These are phyloP conservation scores for Alligator mississippiensis DNA, from an alignment of 2,113 vertebrate species.

Conservation along the genomic window DNA sequence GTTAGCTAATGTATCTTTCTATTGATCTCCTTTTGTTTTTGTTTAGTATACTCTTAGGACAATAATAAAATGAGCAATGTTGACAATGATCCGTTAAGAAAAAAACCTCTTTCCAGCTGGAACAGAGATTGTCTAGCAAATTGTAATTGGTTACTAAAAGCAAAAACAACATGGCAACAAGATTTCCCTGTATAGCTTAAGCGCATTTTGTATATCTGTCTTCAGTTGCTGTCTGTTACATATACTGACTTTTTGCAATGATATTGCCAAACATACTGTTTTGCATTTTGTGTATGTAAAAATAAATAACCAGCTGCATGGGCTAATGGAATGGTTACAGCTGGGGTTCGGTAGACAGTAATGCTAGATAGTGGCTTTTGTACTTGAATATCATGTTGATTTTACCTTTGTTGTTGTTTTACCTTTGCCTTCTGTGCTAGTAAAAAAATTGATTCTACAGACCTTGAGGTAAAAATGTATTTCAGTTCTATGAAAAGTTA, in stretches of 20 bases:
- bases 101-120: background rate
- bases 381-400: slow-evolving; percentile 19
- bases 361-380: slow-evolving; percentile 62
- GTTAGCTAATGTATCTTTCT: slow-evolving; percentile 59
- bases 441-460: background rate
- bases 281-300: background rate
- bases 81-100: background rate
- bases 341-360: slow-evolving; percentile 55
- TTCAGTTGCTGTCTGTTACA: slow-evolving; percentile 5
- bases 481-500: slow-evolving; percentile 18
- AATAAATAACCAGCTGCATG: slow-evolving; percentile 42
- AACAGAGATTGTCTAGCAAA: slow-evolving; percentile 8
- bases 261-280: slow-evolving; percentile 13
- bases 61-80: slow-evolving; percentile 37
- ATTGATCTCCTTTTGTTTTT: slow-evolving; percentile 42
- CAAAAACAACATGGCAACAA: background rate
- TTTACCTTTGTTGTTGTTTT: slow-evolving; percentile 40
- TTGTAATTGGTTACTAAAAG: background rate
- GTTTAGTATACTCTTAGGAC: slow-evolving; percentile 10
- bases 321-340: slow-evolving; percentile 59
- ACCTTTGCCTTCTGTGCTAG: background rate
- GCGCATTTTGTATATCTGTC: background rate
- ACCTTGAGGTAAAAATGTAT: slow-evolving; percentile 2
- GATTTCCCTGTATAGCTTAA: slow-evolving; percentile 21
- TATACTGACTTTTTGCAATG: background rate